Base-by-base conservation (phyloP, 2,888 invertebrate genomes). In the Cremastinae sp. region DNA sequence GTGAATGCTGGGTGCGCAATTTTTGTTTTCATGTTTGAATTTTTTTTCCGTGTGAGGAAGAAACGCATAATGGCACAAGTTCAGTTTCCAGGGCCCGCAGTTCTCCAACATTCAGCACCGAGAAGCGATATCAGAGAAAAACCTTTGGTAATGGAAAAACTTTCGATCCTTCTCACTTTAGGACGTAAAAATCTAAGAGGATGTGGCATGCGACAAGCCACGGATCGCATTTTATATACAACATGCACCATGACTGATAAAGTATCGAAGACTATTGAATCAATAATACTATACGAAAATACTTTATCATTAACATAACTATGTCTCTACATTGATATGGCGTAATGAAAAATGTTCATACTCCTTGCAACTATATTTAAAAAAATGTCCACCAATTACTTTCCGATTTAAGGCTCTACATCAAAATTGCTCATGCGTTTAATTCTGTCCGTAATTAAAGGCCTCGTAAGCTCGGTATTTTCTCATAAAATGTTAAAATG, bases 111-210 rank as follows among this genome's bases (percentile, higher is more conserved):
- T 35, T 62, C 8, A 28, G 28, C 18, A 56, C 45, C n/a, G 37
- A 28, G 20, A 56, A 39, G 53, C 56, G 64, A 71, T 64, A 64
- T 39, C 55, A 28, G 55, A 28, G 28, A 22, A 64, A 59, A 71
- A 64, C 55, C 35, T 45, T 45, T 71, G 45, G 55, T 56, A 71
- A 64, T 71, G 71, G 55, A 51, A 71, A 71, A 71, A 71, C 71
- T 71, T 71, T 71, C n/a, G 47, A 64, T 71, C 64, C 71, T 39
- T 59, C 41, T 61, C 35, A 16, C 3, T 10, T 16, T 14, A 45
- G 10, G 47, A 47, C 14, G 45, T 35, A 47, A 47, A 22, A 47
- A 14, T 35, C 61, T 16, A 16, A 45, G 22, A 43, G 12, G n/a
- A 43, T 12, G 43, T 43, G 43, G 43, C 43, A 14, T 20, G 43